Percentiles rank a stretch among this genome's conserved stretches.
Conservation (phyloP, 2,888 invertebrate genomes). For the Blastobasis lacticolella region DNA sequence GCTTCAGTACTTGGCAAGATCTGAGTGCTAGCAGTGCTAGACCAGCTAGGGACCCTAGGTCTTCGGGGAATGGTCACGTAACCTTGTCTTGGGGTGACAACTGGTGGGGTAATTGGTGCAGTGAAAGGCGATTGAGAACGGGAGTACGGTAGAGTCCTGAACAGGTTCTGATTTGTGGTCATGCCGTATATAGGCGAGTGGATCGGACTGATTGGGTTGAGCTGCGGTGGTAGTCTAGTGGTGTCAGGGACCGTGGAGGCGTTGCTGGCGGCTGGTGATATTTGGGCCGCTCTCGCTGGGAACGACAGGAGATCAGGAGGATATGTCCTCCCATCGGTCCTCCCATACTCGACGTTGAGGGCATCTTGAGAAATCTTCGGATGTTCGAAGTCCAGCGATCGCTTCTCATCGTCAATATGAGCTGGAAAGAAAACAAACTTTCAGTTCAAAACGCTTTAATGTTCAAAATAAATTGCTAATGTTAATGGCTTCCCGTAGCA, state of each 20-base stretch:
- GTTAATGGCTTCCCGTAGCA: constrained; percentile 1
- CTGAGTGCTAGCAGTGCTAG: constrained; percentile 75
- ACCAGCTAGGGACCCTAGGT: constrained; percentile 89
- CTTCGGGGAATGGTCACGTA: constrained; percentile 91
- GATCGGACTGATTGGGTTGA: constrained; percentile 78
- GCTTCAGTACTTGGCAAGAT: constrained; percentile 68
- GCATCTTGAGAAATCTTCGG: constrained; percentile 71
- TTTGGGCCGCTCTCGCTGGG: constrained; percentile 79
- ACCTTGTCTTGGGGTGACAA: constrained; percentile 83
- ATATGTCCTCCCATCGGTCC: constrained; percentile 76
- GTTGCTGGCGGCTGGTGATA: constrained; percentile 86
- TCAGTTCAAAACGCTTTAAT: constrained; percentile 1
- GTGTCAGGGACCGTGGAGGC: constrained; percentile 86
- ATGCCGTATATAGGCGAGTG: constrained; percentile 78
- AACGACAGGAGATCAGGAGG: constrained; percentile 89
- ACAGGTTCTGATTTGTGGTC: constrained; percentile 76
- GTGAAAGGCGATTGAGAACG: constrained; percentile 85
- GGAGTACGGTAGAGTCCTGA: constrained; percentile 88
- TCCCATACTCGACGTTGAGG: constrained; percentile 70
- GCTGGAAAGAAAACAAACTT: constrained; percentile 52
- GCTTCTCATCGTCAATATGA: constrained; percentile 80
- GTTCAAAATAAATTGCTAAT: constrained; percentile 4
- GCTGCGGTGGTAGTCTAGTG: constrained; percentile 75
- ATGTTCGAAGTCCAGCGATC: constrained; percentile 78
- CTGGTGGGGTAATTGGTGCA: constrained; percentile 75